These are phyloP conservation scores for Anguilla megastoma DNA, from an alignment of 2,797 vertebrate genomes.

Conservation along the genomic window DNA sequence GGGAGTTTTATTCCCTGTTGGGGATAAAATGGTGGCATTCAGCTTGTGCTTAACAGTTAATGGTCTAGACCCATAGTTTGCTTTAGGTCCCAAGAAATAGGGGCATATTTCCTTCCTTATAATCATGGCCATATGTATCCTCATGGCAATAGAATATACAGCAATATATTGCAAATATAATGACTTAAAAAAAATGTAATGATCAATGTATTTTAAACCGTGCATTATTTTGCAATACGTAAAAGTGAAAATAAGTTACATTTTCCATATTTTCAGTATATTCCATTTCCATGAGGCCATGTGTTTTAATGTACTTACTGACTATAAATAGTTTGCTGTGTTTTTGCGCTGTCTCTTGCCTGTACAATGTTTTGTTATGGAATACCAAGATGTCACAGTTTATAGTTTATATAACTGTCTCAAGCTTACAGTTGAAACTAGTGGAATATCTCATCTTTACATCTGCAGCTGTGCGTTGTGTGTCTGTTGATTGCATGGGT, in stretches of 20 bases:
- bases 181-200: not conserved
- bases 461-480: not conserved
- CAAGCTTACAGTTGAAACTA: not conserved
- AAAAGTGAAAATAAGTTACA: not conserved
- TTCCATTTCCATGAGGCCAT: not conserved
- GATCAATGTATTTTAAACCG: not conserved
- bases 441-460: not conserved
- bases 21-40: not conserved
- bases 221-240: not conserved
- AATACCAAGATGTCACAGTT: not conserved
- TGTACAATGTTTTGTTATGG: not conserved
- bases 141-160: not conserved
- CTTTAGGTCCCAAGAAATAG: not conserved
- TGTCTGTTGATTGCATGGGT: not conserved
- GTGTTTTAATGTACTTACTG: not conserved
- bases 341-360: not conserved
- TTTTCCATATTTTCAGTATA: not conserved
- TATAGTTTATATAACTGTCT: not conserved
- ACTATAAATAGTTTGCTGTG: not conserved
- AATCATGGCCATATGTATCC: not conserved
- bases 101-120: not conserved
- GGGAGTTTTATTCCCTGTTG: not conserved
- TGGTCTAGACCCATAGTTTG: not conserved
- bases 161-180: not conserved
- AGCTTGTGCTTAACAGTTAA: not conserved